A percentile compares a stretch with the other conserved stretches of the same genome.
Conservation (phyloP, 2,797 vertebrate species). For the Spondyliosoma cantharus region DNA sequence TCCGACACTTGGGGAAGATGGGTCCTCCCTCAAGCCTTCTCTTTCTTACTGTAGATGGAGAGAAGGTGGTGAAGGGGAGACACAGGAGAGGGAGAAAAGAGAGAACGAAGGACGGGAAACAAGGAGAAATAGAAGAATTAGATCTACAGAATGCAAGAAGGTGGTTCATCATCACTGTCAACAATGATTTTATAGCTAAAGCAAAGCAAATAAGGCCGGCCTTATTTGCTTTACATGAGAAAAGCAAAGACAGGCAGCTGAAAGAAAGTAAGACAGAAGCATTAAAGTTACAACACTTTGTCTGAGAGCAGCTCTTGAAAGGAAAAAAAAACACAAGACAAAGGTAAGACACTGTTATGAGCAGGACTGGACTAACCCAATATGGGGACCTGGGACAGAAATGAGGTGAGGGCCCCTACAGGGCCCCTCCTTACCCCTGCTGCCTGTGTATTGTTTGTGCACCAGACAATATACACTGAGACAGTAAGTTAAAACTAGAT, state of each 20-base stretch:
- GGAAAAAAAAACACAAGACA: neutral
- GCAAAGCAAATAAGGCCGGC: conserved; percentile 4
- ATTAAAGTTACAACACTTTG: neutral
- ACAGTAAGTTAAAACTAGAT: neutral
- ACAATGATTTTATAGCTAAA: neutral
- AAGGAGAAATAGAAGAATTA: neutral
- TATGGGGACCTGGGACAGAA: neutral
- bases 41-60: conserved; percentile 91
- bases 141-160: neutral
- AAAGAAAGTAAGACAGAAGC: neutral
- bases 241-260: conserved; percentile 10
- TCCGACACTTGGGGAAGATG: conserved; percentile 97
- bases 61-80: conserved; percentile 35
- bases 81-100: neutral
- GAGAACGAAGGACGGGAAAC: neutral
- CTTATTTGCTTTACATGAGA: conserved; percentile 3
- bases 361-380: conserved; percentile 10
- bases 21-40: conserved; percentile 95
- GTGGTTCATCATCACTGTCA: neutral
- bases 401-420: neutral
- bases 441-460: neutral
- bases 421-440: neutral
- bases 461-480: neutral
- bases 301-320: neutral
- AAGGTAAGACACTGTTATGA: conserved; percentile 2